Conservation (phyloP, 2,797 vertebrate genomes). For the Trichosurus vulpecula region DNA sequence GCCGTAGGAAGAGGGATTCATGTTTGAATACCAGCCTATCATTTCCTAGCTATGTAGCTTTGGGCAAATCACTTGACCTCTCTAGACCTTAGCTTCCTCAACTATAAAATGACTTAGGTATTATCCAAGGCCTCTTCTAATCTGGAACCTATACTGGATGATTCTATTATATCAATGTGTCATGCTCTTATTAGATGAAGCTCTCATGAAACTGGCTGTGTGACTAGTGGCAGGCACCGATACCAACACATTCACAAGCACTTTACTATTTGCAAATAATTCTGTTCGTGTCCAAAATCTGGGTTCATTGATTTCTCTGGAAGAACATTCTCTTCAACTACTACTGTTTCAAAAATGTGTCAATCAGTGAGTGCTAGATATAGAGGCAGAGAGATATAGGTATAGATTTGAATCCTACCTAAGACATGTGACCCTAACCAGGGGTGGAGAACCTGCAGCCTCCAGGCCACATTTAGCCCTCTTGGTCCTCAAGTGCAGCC, state of each 20-base stretch:
- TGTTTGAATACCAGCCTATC: background rate
- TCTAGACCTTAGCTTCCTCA: background rate
- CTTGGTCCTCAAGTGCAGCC: no score
- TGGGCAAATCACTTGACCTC: background rate
- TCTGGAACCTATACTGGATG: background rate
- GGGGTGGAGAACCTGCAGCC: no score
- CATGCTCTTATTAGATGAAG: no score
- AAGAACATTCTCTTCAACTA: background rate
- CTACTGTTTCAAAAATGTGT: background rate
- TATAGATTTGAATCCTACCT: background rate
- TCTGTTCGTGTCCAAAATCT: background rate
- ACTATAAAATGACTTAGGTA: background rate
- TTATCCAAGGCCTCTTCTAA: background rate
- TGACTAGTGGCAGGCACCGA: background rate
- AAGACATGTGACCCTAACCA: background rate
- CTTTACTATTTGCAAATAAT: background rate
- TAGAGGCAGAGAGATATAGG: background rate
- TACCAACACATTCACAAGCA: background rate
- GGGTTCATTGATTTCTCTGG: background rate
- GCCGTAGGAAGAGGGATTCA: background rate
- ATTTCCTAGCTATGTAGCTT: background rate
- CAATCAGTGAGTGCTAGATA: background rate
- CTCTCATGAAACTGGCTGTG: no score
- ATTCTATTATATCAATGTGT: background rate
- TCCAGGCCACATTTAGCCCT: no score